Conservation (phyloP, 2,797 vertebrate genomes). For the Chelidonichthys spinosus region DNA sequence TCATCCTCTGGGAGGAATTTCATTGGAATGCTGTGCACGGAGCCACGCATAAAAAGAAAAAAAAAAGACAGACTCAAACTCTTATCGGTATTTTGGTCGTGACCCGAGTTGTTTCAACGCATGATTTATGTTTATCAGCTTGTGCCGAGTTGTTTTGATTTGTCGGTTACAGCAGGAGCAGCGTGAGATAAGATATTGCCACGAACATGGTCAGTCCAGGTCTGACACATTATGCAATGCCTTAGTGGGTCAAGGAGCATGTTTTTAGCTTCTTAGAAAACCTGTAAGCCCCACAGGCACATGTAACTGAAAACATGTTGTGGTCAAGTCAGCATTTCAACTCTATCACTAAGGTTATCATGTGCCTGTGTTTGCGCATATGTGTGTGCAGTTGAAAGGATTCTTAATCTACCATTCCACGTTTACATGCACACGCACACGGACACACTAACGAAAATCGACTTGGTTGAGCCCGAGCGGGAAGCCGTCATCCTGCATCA, state of each 20-base stretch:
- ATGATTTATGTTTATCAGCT: constrained; percentile 26
- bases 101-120: constrained; percentile 14
- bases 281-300: constrained; percentile 1
- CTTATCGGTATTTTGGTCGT: constrained; percentile 4
- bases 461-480: constrained; percentile 61
- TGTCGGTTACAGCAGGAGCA: constrained; percentile 25
- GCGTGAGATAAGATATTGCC: constrained; percentile 66
- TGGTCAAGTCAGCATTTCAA: constrained; percentile 47
- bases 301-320: constrained; percentile 65
- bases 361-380: constrained; percentile 26
- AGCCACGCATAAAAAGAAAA: constrained; percentile 25
- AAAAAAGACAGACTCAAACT: not conserved
- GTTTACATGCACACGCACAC: not conserved
- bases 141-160: constrained; percentile 49
- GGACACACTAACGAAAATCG: constrained; percentile 1
- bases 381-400: not conserved
- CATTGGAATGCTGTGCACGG: constrained; percentile 49
- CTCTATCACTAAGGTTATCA: constrained; percentile 12
- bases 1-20: constrained; percentile 55
- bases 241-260: constrained; percentile 44
- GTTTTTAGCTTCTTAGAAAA: constrained; percentile 51
- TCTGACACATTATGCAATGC: constrained; percentile 56
- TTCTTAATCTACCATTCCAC: not conserved
- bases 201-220: constrained; percentile 53
- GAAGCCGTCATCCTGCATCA: constrained; percentile 42